A percentile compares a stretch with the other conserved stretches of the same genome.
Conservation (phyloP, 2,797 vertebrate species). For the Malacoctenus gilli region DNA sequence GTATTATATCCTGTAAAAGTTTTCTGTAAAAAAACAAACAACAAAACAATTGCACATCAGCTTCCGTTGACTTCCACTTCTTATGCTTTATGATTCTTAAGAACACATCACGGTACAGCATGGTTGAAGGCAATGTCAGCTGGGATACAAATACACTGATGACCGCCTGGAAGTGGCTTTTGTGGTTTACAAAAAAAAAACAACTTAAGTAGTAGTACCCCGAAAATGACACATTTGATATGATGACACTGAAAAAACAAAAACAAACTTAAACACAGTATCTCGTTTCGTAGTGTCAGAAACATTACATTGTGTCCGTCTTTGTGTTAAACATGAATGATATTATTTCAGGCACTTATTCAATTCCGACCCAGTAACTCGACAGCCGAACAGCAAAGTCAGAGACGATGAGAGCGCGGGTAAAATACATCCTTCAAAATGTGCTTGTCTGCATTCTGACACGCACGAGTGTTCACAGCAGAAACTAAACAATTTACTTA, state of each 20-base stretch:
- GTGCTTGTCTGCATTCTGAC: slow-evolving; percentile 13
- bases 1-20: slow-evolving; percentile 73
- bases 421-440: slow-evolving; percentile 33
- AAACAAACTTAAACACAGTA: slow-evolving; percentile 16
- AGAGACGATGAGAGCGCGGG: slow-evolving; percentile 1
- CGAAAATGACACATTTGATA: slow-evolving; percentile 31
- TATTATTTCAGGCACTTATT: slow-evolving; percentile 68
- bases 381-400: slow-evolving; percentile 5
- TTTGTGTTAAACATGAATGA: slow-evolving; percentile 37
- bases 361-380: slow-evolving; percentile 12
- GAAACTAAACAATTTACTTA: slow-evolving; percentile 7
- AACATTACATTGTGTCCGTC: slow-evolving; percentile 28
- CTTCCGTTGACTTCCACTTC: slow-evolving; percentile 54
- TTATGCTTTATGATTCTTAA: slow-evolving; percentile 38
- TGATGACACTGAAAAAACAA: slow-evolving; percentile 4
- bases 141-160: slow-evolving; percentile 56
- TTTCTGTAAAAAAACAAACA: slow-evolving; percentile 50
- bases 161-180: slow-evolving; percentile 40
- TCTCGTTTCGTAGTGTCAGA: no score
- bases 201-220: slow-evolving; percentile 45
- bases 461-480: slow-evolving; percentile 40
- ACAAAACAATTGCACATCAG: slow-evolving; percentile 73
- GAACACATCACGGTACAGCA: slow-evolving; percentile 62
- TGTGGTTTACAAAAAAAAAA: slow-evolving; percentile 25
- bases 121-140: slow-evolving; percentile 62